Percentiles rank a stretch among this genome's conserved stretches.
Conservation (phyloP, 2,113 vertebrate species). For the Periophthalmodon schlosseri region DNA sequence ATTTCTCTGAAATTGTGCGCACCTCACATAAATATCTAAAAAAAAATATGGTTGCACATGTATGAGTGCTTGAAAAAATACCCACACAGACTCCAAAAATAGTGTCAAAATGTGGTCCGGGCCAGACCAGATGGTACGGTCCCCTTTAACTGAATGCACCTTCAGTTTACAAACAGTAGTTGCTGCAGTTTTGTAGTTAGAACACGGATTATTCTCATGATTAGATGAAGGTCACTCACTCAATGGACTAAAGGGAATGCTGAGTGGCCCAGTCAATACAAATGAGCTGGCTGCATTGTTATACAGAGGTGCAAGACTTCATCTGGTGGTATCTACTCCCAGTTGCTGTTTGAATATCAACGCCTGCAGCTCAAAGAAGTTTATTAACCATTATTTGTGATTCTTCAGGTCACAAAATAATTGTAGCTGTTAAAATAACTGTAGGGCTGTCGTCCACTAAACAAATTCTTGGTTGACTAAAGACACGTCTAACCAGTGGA, state of each 20-base stretch:
- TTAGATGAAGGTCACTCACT: slow-evolving; percentile 3
- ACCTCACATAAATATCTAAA: too few relatives aligned
- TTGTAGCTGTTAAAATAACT: too few relatives aligned
- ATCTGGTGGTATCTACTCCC: background rate
- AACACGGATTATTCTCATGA: background rate
- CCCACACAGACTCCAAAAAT: too few relatives aligned
- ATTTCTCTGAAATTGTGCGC: too few relatives aligned
- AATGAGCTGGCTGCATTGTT: background rate
- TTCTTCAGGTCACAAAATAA: too few relatives aligned
- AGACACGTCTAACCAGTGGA: too few relatives aligned
- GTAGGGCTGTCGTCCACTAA: too few relatives aligned
- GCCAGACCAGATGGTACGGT: background rate
- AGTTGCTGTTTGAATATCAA: background rate
- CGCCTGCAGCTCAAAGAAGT: too few relatives aligned
- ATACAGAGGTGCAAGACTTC: background rate
- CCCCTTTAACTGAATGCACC: background rate
- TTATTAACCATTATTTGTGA: too few relatives aligned
- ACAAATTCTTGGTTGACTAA: too few relatives aligned
- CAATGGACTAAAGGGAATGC: background rate
- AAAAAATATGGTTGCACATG: too few relatives aligned
- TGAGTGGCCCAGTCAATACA: background rate
- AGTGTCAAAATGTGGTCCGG: background rate
- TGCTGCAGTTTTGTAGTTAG: background rate
- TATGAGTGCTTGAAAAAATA: too few relatives aligned
- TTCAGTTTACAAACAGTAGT: background rate